Evolutionary conservation across 1,140 invertebrate species (phyloP), one percentile per base, ranked within the genome.

Genomic region (Druon quercuslanigerum): DNA sequence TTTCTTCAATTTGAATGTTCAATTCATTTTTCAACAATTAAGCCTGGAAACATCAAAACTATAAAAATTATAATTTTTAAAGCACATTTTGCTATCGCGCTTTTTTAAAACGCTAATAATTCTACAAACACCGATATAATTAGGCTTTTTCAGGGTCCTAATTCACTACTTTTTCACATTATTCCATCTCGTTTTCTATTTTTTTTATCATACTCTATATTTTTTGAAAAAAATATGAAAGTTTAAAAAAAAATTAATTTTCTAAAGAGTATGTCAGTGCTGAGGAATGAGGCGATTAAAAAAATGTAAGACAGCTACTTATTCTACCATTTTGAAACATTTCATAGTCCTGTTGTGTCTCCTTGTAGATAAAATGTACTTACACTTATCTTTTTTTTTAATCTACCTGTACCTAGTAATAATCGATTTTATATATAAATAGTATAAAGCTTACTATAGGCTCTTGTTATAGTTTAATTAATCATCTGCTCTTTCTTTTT

Each of bases 371-470:
- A 40, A 66, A 66, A 66, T 66, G 60, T 40, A 66, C 60, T 66
- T 66, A 66, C 60, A 66, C 14, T 66, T 66, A 66, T 66, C 40
- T 33, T 66, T 40, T 60, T 57, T 66, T 66, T 66, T 66, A 66
- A 40, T 66, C 60, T 66, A 66, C 60, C 60, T 66, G 25, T 66
- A 66, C 33, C 60, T 82, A 77, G 52, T 83, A 81, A 79, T 82
- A 76, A 81, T 80, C 78, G 81, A 82, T 85, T 82, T 83, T 81
- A 81, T 82, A 83, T 87, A 87, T 87, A 85, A 85, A 84, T 85
- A 84, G 84, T 87, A 87, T 82, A 87, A 87, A 87, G 86, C 86
- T 87, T 86, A 87, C 86, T 87, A 87, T 86, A 87, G 86, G 86
- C 86, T 86, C 81, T 86, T 83, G 81, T 86, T 84, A 74, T 78